These are phyloP conservation scores for Acleris sparsana DNA, from an alignment of 2,888 invertebrate genomes.

Conservation along the genomic window DNA sequence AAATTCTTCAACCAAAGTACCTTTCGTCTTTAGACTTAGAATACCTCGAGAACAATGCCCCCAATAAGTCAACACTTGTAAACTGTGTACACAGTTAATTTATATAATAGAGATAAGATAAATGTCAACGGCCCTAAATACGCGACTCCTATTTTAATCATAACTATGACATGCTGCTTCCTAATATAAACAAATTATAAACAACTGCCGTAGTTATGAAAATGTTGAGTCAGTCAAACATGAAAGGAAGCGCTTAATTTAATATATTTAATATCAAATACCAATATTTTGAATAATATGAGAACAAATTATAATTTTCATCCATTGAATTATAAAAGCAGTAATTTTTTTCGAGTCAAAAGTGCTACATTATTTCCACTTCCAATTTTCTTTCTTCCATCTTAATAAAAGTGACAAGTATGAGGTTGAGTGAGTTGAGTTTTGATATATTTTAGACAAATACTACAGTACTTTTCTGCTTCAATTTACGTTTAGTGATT, in stretches of 20 bases:
- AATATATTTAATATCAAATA: neutral
- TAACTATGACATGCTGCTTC: no score
- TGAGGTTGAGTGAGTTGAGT: no score
- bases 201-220: no score
- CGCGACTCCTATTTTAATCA: neutral
- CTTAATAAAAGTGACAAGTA: neutral
- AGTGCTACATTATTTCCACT: neutral
- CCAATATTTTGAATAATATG: neutral
- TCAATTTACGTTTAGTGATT: no score
- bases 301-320: neutral
- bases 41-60: constrained; percentile 2
- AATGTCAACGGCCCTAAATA: constrained; percentile 22
- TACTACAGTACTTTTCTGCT: no score
- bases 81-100: constrained; percentile 11
- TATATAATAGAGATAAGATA: constrained; percentile 29
- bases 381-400: neutral
- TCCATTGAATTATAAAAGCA: neutral
- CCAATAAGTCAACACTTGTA: neutral
- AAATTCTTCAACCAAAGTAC: neutral
- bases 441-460: no score
- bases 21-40: neutral
- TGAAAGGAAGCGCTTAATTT: no score
- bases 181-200: no score
- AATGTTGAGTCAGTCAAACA: no score
- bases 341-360: neutral